phyloP scores from a whole-genome alignment of 2,797 vertebrate genomes.

The Cephalopachus bancanus region DNA sequence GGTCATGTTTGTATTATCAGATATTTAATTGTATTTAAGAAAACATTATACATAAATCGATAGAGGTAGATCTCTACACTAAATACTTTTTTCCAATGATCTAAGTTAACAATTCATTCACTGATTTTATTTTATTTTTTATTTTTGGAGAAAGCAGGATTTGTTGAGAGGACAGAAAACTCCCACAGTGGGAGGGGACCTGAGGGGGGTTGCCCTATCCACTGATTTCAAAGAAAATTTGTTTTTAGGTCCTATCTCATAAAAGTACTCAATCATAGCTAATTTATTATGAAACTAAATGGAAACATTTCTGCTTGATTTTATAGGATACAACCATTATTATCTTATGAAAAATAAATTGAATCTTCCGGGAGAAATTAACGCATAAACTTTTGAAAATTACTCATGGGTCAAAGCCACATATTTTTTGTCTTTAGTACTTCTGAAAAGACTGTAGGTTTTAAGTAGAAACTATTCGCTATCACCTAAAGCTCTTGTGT shows the following conservation, averaged over 20 bases:
- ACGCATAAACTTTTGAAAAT: slow-evolving; percentile 19
- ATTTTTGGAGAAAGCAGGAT: no score
- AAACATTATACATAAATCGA: background rate
- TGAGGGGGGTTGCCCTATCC: no score
- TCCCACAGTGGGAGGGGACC: no score
- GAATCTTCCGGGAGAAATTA: slow-evolving; percentile 39
- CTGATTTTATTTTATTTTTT: background rate
- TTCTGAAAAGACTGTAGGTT: slow-evolving; percentile 56
- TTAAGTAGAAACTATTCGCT: slow-evolving; percentile 26
- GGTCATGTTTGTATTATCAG: background rate
- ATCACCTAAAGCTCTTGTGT: background rate
- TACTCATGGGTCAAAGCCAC: background rate
- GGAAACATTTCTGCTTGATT: background rate
- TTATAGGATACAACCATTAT: background rate
- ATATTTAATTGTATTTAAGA: background rate
- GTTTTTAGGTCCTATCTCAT: background rate
- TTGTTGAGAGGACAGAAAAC: no score
- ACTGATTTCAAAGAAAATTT: background rate
- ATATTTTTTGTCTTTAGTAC: slow-evolving; percentile 7
- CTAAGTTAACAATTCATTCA: background rate
- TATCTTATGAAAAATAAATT: background rate
- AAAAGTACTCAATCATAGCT: background rate
- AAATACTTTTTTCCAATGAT: background rate
- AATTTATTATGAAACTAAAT: background rate
- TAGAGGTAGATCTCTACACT: background rate